Evolutionary conservation across 2,888 invertebrate species (phyloP), one percentile per base, ranked within the genome.

Genomic region (Latrodectus hesperus): DNA sequence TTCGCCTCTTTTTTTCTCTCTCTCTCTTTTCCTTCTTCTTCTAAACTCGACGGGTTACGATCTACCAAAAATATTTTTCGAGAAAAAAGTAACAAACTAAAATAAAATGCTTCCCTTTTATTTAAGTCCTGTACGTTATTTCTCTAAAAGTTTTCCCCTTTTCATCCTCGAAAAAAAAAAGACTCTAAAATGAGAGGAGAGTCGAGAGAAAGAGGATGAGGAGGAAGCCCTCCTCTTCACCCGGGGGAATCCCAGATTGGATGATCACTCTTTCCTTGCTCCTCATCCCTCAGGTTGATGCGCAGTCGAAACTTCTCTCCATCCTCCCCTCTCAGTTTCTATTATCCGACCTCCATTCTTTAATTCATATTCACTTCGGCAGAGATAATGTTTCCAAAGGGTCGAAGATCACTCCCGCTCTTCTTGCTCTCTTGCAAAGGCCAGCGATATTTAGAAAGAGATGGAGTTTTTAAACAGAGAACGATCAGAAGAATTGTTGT

Each of bases 251-350:
- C 76, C 70, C 65, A 73, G 81, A 77, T 77, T 67, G 72, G 83
- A 83, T 83, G 83, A 83, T 86, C 85, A 76, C 64, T 80, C 84
- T 72, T 84, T 76, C 72, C 67, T 64, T 71, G 49, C 75, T 75
- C 53, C 64, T 84, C 77, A 84, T 84, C 83, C 84, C 77, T 68
- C 16, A 22, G n/a, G 65, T 67, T 72, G 73, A 70, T 70, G 83
- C 70, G 49, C 70, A 60, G 64, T 38, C 38, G 80, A 84, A 84
- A 49, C 64, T 84, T 84, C 73, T 78, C 67, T 65, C 38, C 53
- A 14, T 22, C 14, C 60, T 68, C 51, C 73, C 52, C 72, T 71
- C 71, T 76, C 60, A 10, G n/a, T 10, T 60, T 60, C n/a, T 60
- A 14, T 60, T 60, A 16, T 60, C n/a, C n/a, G 60, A 16, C n/a